Base-by-base conservation (phyloP, 2,113 vertebrate species). In the Rattus rattus region DNA sequence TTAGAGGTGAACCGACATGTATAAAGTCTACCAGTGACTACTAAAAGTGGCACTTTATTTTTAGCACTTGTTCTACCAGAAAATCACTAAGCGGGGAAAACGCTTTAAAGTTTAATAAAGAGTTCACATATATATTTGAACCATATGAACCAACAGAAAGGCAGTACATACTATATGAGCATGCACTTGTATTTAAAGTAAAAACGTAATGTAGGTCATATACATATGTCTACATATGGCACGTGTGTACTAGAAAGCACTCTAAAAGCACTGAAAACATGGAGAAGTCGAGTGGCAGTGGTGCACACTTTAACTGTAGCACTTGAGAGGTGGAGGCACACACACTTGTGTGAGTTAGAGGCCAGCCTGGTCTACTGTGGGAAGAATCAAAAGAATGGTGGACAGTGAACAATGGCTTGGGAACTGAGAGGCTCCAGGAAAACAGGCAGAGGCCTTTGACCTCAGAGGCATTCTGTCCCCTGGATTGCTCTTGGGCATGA, bases 121-220 rank as follows among this genome's bases (percentile, higher is more conserved):
- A 92, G 94, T 96, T 98, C 99, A 99, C 99, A 99, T 99, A 99
- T 99, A 99, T 99, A 99, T 99, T 99, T 99, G 99, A 99, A 99
- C 98, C 98, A 99, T 98, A 99, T 98, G 98, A 99, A 98, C 98
- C 98, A 99, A 99, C 99, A 98, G 98, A 99, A 99, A 99, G 98
- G 98, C 99, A 99, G 99, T 99, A 99, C 99, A 99, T 99, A 99
- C 33, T 69, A 99, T 98, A 99, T 96, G 97, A 98, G 98, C 99
- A 99, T 99, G 99, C 99, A 99, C 98, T 98, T 99, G 96, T 97
- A 99, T 97, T 99, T 99, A 99, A 98, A 97, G 98, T 90, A 92
- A 95, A 99, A 98, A 98, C 98, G 98, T 99, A 99, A 99, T 98
- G 98, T 98, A 98, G 98, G 98, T 98, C 98, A 47, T 26, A 77